These are phyloP conservation scores for Tridacna gigas DNA, from an alignment of 2,888 invertebrate genomes.

Conservation along the genomic window DNA sequence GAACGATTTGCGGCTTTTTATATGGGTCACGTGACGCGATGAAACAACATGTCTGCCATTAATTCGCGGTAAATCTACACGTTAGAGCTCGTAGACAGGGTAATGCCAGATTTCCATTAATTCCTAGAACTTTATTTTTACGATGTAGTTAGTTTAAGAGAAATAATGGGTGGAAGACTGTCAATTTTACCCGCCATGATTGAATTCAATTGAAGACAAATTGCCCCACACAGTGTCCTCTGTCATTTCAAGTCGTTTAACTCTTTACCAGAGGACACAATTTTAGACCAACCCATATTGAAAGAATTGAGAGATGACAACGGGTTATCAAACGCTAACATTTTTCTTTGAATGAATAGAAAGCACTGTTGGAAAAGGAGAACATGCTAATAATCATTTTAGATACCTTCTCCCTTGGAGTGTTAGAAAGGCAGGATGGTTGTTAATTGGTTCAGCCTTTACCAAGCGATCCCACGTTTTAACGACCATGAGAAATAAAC, in stretches of 20 bases:
- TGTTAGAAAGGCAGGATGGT: no score
- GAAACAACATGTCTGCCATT: conserved; percentile 66
- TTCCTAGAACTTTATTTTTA: conserved; percentile 65
- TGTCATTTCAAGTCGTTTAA: conserved; percentile 8
- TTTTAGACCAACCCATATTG: no score
- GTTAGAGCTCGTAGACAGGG: conserved; percentile 55
- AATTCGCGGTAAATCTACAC: conserved; percentile 64
- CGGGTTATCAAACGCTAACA: no score
- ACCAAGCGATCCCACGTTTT: no score
- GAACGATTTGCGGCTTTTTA: conserved; percentile 64
- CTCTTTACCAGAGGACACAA: no score
- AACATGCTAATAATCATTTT: no score
- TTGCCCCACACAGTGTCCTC: conserved; percentile 51
- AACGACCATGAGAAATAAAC: no score
- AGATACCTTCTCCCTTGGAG: no score
- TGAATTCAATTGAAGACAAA: conserved; percentile 67
- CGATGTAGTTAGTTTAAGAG: conserved; percentile 65
- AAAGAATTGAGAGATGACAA: no score
- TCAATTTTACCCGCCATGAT: conserved; percentile 62
- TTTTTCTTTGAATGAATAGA: no score
- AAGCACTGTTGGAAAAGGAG: no score
- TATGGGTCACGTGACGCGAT: conserved; percentile 62
- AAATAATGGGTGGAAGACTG: conserved; percentile 59
- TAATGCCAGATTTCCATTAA: conserved; percentile 64
- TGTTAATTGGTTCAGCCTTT: no score